These are phyloP conservation scores for Maniola hyperantus DNA, from an alignment of 2,888 invertebrate species.

Conservation along the genomic window DNA sequence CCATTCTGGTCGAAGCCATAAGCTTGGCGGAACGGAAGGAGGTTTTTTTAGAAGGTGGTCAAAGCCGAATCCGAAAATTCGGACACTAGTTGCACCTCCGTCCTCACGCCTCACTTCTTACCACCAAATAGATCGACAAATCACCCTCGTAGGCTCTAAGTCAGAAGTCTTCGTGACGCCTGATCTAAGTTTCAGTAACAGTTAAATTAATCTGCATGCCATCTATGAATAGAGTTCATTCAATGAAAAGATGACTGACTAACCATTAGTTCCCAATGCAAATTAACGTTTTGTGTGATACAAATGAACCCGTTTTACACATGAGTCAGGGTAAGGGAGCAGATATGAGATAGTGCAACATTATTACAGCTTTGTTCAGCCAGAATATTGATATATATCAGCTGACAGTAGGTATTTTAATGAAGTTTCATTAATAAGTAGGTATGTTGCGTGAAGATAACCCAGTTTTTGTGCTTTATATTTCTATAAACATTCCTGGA, in stretches of 20 bases:
- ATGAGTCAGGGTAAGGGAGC: constrained; percentile 41
- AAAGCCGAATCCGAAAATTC: too few species aligned
- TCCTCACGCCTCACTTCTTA: too few species aligned
- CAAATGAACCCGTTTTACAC: constrained; percentile 1
- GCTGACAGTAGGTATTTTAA: constrained; percentile 43
- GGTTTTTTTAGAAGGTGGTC: too few species aligned
- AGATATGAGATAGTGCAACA: constrained; percentile 50
- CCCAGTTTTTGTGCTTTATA: not conserved
- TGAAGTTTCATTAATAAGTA: constrained; percentile 37
- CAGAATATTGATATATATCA: constrained; percentile 43
- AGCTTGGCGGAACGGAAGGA: too few species aligned
- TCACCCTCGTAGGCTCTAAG: too few species aligned
- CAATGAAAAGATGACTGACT: not conserved
- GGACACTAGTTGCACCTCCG: too few species aligned
- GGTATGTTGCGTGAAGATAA: constrained; percentile 22
- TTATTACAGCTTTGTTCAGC: constrained; percentile 56
- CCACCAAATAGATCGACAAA: too few species aligned
- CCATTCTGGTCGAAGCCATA: too few species aligned
- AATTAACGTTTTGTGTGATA: constrained; percentile 1
- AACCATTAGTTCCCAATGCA: not conserved
- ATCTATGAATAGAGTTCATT: not conserved
- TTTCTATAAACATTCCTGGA: not conserved
- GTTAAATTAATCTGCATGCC: not conserved
- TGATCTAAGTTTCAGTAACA: too few species aligned
- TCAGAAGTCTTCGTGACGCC: too few species aligned